A percentile compares a stretch with the other conserved stretches of the same genome.
phyloP scores from a whole-genome alignment of 1,140 invertebrate species.

The Archivesica marissinica region DNA sequence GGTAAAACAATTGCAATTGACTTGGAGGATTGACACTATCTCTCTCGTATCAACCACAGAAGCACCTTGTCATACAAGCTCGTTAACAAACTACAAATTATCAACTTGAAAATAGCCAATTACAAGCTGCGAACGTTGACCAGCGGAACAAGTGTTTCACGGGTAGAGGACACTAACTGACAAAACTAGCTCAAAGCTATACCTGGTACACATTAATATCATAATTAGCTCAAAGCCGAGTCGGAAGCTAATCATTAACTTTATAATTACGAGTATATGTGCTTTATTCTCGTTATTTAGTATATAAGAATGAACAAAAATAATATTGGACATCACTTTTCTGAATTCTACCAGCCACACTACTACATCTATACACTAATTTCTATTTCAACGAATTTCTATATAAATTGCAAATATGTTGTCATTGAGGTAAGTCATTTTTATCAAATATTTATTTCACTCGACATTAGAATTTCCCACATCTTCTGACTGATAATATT shows the following conservation, averaged over 20 bases:
- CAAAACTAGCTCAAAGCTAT: slow-evolving; percentile 16
- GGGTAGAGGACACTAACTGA: too few species aligned
- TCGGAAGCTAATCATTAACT: slow-evolving; percentile 3
- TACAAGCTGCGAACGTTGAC: neutral
- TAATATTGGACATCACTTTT: neutral
- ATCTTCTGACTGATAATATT: too few species aligned
- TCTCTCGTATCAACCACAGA: neutral
- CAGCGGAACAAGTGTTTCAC: slow-evolving; percentile 9
- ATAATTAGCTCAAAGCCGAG: neutral
- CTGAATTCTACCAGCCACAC: neutral
- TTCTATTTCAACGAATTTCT: neutral
- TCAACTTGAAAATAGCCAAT: neutral
- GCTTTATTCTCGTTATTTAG: neutral
- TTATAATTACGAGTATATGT: neutral
- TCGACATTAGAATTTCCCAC: too few species aligned
- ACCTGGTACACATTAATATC: neutral
- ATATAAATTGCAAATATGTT: neutral
- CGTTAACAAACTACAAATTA: neutral
- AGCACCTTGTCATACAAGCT: neutral
- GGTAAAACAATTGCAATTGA: neutral
- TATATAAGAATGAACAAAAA: neutral
- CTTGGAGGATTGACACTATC: neutral
- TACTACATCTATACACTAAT: neutral
- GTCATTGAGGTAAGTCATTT: neutral
- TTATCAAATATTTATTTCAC: neutral